These are phyloP conservation scores for Halyomorpha halys DNA, from an alignment of 1,140 invertebrate species.

Conservation along the genomic window DNA sequence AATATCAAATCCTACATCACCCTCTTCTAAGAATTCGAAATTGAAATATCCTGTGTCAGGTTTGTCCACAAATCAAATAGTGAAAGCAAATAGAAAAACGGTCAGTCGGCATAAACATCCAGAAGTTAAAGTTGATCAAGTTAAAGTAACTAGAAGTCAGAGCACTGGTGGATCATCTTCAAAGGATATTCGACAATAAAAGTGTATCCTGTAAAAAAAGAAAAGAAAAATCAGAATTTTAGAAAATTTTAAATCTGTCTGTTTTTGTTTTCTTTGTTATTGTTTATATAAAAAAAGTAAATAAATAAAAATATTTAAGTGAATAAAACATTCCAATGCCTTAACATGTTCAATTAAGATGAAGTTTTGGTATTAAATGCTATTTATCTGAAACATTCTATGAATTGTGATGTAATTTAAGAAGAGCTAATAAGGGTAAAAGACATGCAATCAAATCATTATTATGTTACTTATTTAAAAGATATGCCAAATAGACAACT, in stretches of 20 bases:
- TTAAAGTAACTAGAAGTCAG: slow-evolving; percentile 25
- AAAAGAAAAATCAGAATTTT: not conserved
- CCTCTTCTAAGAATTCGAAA: slow-evolving; percentile 28
- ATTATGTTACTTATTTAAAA: no score
- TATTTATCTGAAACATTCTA: not conserved
- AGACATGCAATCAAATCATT: not conserved
- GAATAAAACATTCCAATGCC: not conserved
- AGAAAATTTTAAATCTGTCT: not conserved
- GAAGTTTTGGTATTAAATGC: not conserved
- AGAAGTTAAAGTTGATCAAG: slow-evolving; percentile 38
- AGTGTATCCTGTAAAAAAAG: not conserved
- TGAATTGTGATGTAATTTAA: not conserved
- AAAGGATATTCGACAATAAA: slow-evolving; percentile 20
- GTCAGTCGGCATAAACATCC: slow-evolving; percentile 49
- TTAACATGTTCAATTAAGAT: not conserved
- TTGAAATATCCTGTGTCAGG: slow-evolving; percentile 50
- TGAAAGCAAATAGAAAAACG: slow-evolving; percentile 45
- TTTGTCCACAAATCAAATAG: slow-evolving; percentile 46
- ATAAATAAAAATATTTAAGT: not conserved
- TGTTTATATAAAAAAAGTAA: not conserved
- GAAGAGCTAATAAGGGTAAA: not conserved
- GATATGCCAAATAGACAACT: no score
- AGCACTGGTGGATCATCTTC: slow-evolving; percentile 21
- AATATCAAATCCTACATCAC: slow-evolving; percentile 17
- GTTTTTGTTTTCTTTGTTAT: not conserved